Evolutionary conservation across 2,797 vertebrate species (phyloP), one percentile per base, ranked within the genome.

Genomic region (Tadarida brasiliensis): DNA sequence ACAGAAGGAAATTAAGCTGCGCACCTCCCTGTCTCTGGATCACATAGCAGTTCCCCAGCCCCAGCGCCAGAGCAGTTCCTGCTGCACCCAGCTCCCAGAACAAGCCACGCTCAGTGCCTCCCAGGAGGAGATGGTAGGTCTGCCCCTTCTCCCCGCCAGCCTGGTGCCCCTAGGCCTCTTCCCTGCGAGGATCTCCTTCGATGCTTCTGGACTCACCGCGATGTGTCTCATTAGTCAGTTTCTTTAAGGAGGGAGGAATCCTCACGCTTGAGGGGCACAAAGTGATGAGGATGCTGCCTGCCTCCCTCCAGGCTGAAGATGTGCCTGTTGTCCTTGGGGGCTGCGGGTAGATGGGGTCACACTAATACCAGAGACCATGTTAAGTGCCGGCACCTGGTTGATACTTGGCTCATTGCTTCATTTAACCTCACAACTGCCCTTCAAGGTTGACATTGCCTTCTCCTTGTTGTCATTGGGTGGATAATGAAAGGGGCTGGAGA

Each of bases 121-220:
- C 4, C 98, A 98, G 89, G 96, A 98, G 80, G 91, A 98, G 91
- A 98, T 83, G 97, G 98, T 99, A 95, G 81, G 97, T 47, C 2
- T n/a, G 51, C 6, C 30, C 26, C 33, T 24, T 17, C 12, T 10
- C n/a, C 35, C 57, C 47, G 68, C 28, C 35, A 26, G 14, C 14
- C n/a, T 2, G n/a, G n/a, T 22, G 44, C 39, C 10, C 4, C 0
- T 10, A 26, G 67, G 9, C 49, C 11, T 85, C 56, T 65, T 90
- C n/a, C 59, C 39, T 47, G 28, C 0, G 15, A 84, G 67, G 19
- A 15, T 68, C 20, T 16, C 76, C 20, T 47, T 57, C 30, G 30
- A 11, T 90, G 91, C 87, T 61, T 65, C n/a, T 19, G 70, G 11
- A 73, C 74, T 86, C 19, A n/a, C 3, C 0, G 28, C 39, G 56